phyloP scores from a whole-genome alignment of 2,797 vertebrate genomes.

The Thamnophis elegans region DNA sequence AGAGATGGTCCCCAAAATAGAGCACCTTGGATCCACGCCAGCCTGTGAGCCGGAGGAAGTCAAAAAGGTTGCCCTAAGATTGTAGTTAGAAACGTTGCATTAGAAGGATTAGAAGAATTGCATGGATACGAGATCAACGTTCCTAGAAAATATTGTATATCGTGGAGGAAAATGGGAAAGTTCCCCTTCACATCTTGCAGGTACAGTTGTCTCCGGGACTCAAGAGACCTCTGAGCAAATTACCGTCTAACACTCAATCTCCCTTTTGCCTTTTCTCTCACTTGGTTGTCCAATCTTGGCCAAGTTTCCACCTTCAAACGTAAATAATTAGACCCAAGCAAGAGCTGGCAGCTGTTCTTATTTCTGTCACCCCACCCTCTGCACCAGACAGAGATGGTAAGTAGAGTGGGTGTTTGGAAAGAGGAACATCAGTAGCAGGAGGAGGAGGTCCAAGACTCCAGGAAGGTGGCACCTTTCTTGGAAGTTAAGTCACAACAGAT shows the following conservation, averaged over 20 bases:
- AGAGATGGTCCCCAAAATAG: slow-evolving; percentile 87
- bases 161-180: neutral
- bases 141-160: neutral
- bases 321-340: neutral
- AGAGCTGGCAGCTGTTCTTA: neutral
- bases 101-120: neutral
- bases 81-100: neutral
- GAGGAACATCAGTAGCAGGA: neutral
- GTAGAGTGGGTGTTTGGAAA: neutral
- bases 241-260: too few relatives aligned
- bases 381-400: neutral
- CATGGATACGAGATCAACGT: neutral
- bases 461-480: neutral
- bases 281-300: neutral
- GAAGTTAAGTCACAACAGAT: neutral
- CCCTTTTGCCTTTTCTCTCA: neutral
- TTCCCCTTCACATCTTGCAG: neutral
- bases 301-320: neutral
- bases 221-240: neutral
- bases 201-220: neutral
- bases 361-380: neutral
- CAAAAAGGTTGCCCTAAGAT: slow-evolving; percentile 80
- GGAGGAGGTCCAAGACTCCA: neutral
- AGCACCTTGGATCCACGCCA: slow-evolving; percentile 85
- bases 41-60: slow-evolving; percentile 82